A percentile compares a stretch with the other conserved stretches of the same genome.
Evolutionary conservation across 2,888 invertebrate species (phyloP).

Genomic region (Platypus cylindrus): DNA sequence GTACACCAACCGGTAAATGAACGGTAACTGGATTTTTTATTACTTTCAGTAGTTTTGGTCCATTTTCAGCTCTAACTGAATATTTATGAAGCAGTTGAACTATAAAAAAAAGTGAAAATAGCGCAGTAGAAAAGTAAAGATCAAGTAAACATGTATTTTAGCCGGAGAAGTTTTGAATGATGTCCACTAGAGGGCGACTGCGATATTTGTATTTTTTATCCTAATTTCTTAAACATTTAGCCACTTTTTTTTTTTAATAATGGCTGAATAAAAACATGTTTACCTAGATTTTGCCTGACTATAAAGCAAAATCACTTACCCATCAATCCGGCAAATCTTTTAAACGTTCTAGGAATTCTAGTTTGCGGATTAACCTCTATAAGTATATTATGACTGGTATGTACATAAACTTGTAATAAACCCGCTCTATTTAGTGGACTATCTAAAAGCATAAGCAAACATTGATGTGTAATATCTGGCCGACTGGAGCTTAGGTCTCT

Average conservation of each 20-base stretch:
- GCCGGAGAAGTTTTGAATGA: no score
- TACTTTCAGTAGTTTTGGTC: slow-evolving; percentile 82
- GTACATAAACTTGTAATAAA: slow-evolving; percentile 86
- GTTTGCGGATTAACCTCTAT: slow-evolving; percentile 96
- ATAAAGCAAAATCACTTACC: slow-evolving; percentile 50
- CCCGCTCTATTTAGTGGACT: slow-evolving; percentile 95
- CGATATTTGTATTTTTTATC: no score
- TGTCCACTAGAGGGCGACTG: no score
- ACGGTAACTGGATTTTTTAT: slow-evolving; percentile 93
- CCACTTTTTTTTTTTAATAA: no score
- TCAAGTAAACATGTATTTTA: no score
- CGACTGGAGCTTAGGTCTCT: slow-evolving; percentile 79
- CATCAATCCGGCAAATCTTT: slow-evolving; percentile 93
- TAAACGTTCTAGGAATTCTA: slow-evolving; percentile 91
- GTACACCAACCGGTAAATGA: slow-evolving; percentile 89
- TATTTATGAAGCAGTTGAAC: slow-evolving; percentile 95
- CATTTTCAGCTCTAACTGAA: slow-evolving; percentile 80
- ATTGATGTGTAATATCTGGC: slow-evolving; percentile 97
- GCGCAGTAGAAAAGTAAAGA: no score
- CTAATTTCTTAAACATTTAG: no score
- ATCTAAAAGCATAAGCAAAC: slow-evolving; percentile 93
- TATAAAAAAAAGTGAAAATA: slow-evolving; percentile 32
- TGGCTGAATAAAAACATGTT: no score
- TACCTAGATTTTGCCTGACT: no score
- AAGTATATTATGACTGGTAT: slow-evolving; percentile 82